Conservation (phyloP, 2,113 vertebrate genomes). For the Dicerorhinus sumatrensis region DNA sequence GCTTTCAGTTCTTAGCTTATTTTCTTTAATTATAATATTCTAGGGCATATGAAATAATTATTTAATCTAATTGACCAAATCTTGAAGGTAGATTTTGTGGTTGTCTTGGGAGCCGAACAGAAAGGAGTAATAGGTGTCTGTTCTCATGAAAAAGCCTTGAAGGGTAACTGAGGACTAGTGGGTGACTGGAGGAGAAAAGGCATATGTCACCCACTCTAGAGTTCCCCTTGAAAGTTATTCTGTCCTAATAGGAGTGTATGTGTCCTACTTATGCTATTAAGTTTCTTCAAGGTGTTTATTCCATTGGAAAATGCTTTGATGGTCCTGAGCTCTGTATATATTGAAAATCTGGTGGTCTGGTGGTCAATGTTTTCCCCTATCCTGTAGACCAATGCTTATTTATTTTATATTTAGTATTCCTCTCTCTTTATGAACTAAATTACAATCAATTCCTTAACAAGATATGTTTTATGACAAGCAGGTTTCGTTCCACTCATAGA, state of each 20-base stretch:
- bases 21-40: not conserved
- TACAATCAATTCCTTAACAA: not conserved
- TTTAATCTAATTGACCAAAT: not conserved
- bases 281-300: not conserved
- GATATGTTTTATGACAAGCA: not conserved
- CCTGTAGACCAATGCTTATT: not conserved
- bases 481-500: not conserved
- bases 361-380: not conserved
- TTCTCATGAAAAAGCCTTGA: not conserved
- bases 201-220: not conserved
- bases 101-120: not conserved
- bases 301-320: not conserved
- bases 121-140: not conserved
- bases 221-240: not conserved
- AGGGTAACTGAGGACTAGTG: not conserved
- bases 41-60: not conserved
- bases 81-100: not conserved
- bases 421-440: not conserved
- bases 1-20: not conserved
- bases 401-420: constrained; percentile 38
- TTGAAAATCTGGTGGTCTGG: not conserved
- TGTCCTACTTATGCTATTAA: not conserved
- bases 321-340: not conserved
- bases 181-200: not conserved
- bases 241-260: not conserved